These are phyloP conservation scores for Xylota sylvarum DNA, from an alignment of 2,888 invertebrate genomes.

Conservation along the genomic window DNA sequence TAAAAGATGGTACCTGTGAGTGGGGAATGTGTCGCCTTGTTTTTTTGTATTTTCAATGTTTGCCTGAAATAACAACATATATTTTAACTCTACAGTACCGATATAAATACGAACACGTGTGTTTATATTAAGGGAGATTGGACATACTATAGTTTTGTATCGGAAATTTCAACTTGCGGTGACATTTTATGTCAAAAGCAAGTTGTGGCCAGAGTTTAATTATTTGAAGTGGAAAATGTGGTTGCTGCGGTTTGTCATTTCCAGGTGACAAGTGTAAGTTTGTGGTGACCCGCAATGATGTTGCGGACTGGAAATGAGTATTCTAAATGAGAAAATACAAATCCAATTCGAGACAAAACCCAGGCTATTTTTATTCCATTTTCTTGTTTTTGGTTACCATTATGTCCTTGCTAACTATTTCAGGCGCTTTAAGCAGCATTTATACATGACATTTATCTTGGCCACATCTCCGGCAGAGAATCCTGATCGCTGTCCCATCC, in stretches of 20 bases:
- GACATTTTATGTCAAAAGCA: conserved; percentile 10
- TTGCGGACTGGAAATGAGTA: too few relatives aligned
- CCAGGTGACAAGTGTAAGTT: too few relatives aligned
- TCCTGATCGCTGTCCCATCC: conserved; percentile 82
- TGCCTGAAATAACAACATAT: conserved; percentile 26
- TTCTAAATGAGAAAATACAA: too few relatives aligned
- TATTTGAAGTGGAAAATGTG: neutral
- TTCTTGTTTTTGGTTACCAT: too few relatives aligned
- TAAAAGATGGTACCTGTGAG: neutral
- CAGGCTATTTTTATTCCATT: too few relatives aligned
- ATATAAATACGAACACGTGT: conserved; percentile 56
- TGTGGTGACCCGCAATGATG: too few relatives aligned
- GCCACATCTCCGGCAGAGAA: conserved; percentile 81
- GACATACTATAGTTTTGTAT: neutral
- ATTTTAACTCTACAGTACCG: conserved; percentile 39
- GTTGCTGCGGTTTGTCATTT: neutral
- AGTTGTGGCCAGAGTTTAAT: conserved; percentile 1
- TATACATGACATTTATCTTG: conserved; percentile 83
- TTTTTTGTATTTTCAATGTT: conserved; percentile 23
- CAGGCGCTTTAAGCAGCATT: conserved; percentile 76
- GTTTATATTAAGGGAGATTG: neutral
- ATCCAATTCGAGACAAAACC: too few relatives aligned
- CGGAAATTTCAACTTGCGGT: neutral
- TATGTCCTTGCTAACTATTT: too few relatives aligned
- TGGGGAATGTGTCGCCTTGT: conserved; percentile 46